phyloP scores from a whole-genome alignment of 2,888 invertebrate genomes.

The Hybos culiciformis region DNA sequence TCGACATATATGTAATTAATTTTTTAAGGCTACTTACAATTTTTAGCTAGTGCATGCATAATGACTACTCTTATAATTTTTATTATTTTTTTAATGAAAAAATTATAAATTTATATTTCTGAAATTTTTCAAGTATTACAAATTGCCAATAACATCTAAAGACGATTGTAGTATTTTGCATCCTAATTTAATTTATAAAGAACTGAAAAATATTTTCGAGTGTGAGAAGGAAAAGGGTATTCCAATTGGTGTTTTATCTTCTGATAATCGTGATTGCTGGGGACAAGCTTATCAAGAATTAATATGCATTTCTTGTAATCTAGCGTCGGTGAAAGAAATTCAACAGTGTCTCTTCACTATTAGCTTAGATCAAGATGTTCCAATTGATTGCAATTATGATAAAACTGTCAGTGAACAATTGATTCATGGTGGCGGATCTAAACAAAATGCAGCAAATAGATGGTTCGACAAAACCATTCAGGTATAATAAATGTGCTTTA shows the following conservation, averaged over 20 bases:
- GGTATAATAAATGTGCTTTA: slow-evolving; percentile 36
- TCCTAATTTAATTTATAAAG: slow-evolving; percentile 47
- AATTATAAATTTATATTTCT: not conserved
- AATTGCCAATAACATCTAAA: slow-evolving; percentile 42
- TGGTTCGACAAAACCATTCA: slow-evolving; percentile 96
- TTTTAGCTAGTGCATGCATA: no score
- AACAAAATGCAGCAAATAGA: slow-evolving; percentile 64
- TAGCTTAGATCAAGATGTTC: slow-evolving; percentile 56
- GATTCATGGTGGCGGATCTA: slow-evolving; percentile 70
- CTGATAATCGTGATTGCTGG: slow-evolving; percentile 73
- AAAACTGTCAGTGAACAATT: slow-evolving; percentile 51
- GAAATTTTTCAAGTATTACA: slow-evolving; percentile 44
- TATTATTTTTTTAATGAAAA: not conserved
- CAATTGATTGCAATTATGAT: slow-evolving; percentile 32
- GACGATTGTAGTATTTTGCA: slow-evolving; percentile 43
- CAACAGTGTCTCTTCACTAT: slow-evolving; percentile 65
- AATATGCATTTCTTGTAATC: slow-evolving; percentile 41
- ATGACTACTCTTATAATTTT: no score
- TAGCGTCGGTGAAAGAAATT: slow-evolving; percentile 47
- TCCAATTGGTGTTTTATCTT: slow-evolving; percentile 63
- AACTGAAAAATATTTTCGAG: slow-evolving; percentile 46
- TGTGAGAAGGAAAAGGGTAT: slow-evolving; percentile 33
- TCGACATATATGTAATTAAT: no score
- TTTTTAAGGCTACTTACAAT: no score
- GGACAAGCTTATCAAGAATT: slow-evolving; percentile 53